Conservation (phyloP, 2,113 vertebrate genomes). For the Rhodinocichla rosea region DNA sequence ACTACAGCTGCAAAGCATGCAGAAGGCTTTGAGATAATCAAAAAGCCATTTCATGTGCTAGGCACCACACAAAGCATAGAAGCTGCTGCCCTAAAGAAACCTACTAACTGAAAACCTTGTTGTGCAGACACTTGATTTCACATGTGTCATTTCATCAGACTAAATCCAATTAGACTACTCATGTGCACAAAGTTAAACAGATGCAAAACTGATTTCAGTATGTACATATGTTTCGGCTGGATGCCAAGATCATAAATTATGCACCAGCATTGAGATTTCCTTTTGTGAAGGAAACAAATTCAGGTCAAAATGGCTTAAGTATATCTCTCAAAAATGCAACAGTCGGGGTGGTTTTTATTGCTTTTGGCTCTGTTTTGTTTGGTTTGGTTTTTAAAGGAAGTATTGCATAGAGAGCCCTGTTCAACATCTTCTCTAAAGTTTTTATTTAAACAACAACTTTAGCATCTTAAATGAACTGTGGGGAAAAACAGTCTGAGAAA, state of each 20-base stretch:
- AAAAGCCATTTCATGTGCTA: neutral
- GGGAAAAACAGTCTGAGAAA: neutral
- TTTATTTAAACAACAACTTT: neutral
- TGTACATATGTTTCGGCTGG: conserved; percentile 44
- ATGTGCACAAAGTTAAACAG: conserved; percentile 41
- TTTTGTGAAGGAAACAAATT: conserved; percentile 18
- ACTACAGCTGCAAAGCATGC: neutral
- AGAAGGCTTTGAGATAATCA: neutral
- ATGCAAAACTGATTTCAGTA: conserved; percentile 53
- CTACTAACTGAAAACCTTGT: neutral
- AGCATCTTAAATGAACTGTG: neutral
- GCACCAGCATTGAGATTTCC: neutral
- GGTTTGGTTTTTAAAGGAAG: neutral
- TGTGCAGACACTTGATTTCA: neutral
- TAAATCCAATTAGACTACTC: conserved; percentile 47
- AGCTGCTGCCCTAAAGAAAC: neutral
- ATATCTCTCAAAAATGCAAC: neutral
- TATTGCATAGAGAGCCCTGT: neutral
- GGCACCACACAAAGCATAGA: neutral
- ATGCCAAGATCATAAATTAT: conserved; percentile 42
- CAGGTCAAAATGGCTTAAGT: conserved; percentile 1
- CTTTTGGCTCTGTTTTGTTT: neutral
- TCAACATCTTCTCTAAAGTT: neutral
- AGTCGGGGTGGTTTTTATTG: rapidly evolving
- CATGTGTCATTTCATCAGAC: conserved; percentile 20